Conservation (phyloP, 2,797 vertebrate species). For the Cyclopterus lumpus region DNA sequence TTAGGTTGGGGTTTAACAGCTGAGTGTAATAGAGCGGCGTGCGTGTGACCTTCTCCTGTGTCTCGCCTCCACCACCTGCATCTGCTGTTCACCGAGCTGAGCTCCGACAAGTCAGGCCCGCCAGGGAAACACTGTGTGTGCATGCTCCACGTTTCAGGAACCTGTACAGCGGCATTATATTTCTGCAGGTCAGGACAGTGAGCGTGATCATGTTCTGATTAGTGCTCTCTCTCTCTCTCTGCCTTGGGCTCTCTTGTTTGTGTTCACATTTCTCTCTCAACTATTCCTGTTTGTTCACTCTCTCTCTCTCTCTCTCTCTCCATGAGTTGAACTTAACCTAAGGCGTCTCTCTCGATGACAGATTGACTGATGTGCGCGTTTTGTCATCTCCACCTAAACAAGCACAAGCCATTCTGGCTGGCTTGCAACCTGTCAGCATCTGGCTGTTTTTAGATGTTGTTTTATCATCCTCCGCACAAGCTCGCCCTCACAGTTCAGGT, state of each 20-base stretch:
- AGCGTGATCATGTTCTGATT: constrained; percentile 48
- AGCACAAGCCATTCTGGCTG: constrained; percentile 49
- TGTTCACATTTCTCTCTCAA: constrained; percentile 13
- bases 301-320: background rate
- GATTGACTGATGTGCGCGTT: constrained; percentile 72
- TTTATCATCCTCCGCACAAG: constrained; percentile 42
- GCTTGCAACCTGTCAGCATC: constrained; percentile 53
- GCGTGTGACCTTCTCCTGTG: constrained; percentile 53
- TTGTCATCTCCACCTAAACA: constrained; percentile 61
- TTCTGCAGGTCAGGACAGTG: constrained; percentile 66
- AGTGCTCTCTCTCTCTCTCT: background rate
- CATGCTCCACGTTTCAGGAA: constrained; percentile 31
- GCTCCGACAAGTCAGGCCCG: constrained; percentile 54
- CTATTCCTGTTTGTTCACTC: constrained; percentile 7
- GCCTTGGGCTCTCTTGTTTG: constrained; percentile 5
- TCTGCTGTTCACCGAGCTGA: constrained; percentile 54
- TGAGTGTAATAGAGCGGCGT: constrained; percentile 41
- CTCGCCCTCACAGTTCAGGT: constrained; percentile 43
- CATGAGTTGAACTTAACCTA: constrained; percentile 64
- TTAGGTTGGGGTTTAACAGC: constrained; percentile 18
- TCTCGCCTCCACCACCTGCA: constrained; percentile 54
- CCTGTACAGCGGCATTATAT: constrained; percentile 53
- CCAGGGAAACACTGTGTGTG: constrained; percentile 43
- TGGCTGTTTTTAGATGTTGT: constrained; percentile 48
- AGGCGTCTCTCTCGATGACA: constrained; percentile 67